Evolutionary conservation across 2,797 vertebrate species (phyloP).

Genomic region (Danio albolineatus): DNA sequence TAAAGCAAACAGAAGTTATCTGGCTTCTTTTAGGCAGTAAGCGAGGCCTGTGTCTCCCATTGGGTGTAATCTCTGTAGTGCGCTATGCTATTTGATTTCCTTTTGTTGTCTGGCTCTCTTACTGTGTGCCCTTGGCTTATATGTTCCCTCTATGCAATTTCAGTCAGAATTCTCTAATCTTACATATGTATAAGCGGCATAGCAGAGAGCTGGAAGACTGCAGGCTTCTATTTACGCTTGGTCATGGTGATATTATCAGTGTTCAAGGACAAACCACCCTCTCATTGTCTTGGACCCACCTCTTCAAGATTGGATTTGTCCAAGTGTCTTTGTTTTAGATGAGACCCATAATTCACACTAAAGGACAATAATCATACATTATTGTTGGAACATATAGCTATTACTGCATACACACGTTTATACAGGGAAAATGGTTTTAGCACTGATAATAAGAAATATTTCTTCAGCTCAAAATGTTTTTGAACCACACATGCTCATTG

Average conservation of each 20-base stretch:
- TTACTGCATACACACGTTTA: neutral
- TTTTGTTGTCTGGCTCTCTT: constrained; percentile 18
- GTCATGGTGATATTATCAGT: constrained; percentile 53
- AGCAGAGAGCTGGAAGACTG: constrained; percentile 30
- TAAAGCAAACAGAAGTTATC: constrained; percentile 11
- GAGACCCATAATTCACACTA: neutral
- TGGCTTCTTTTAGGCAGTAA: neutral
- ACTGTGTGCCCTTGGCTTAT: constrained; percentile 23
- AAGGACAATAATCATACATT: neutral
- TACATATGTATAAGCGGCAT: constrained; percentile 61
- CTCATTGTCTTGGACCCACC: constrained; percentile 30
- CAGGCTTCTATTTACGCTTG: constrained; percentile 46
- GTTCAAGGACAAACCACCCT: constrained; percentile 46
- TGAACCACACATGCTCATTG: too few species aligned
- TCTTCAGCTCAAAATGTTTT: too few species aligned
- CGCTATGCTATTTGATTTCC: constrained; percentile 6
- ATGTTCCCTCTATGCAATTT: constrained; percentile 40
- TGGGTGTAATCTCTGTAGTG: constrained; percentile 6
- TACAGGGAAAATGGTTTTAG: too few species aligned
- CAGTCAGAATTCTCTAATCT: constrained; percentile 47
- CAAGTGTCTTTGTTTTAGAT: constrained; percentile 16
- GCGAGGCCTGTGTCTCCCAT: neutral
- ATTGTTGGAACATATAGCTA: neutral
- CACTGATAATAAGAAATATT: too few species aligned
- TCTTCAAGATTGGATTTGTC: constrained; percentile 27